Percentiles rank a stretch among this genome's conserved stretches.
These are phyloP conservation scores for Pollachius pollachius DNA, from an alignment of 2,113 vertebrate genomes.

Conservation along the genomic window DNA sequence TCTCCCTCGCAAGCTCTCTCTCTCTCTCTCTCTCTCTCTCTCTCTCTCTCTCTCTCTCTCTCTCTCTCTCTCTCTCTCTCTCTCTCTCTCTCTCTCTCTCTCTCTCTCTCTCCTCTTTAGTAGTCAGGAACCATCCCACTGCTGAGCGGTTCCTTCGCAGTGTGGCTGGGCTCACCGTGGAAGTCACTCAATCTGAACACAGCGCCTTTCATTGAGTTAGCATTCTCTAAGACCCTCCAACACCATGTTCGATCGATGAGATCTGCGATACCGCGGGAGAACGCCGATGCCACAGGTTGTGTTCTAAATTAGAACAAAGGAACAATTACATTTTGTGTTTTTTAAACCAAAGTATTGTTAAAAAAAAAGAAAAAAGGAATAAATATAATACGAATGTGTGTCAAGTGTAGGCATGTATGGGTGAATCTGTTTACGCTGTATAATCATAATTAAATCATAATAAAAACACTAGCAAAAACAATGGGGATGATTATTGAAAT, in stretches of 20 bases:
- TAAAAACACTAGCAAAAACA: too few species aligned
- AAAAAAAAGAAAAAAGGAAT: background rate
- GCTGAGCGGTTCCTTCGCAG: conserved; percentile 76
- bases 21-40: conserved; percentile 53
- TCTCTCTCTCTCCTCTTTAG: conserved; percentile 74
- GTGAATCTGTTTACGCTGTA: too few species aligned
- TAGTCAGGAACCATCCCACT: conserved; percentile 84
- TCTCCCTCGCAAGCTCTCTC: conserved; percentile 53
- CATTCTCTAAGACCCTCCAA: conserved; percentile 32
- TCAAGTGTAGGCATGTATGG: too few species aligned
- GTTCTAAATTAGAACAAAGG: background rate
- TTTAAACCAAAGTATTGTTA: background rate
- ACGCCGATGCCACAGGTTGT: conserved; percentile 50
- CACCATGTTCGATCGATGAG: conserved; percentile 22
- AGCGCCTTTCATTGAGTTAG: conserved; percentile 46
- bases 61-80: conserved; percentile 49
- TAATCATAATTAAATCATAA: too few species aligned
- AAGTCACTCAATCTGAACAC: conserved; percentile 61
- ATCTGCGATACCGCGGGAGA: background rate
- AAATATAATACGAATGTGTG: too few species aligned
- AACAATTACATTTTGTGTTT: conserved; percentile 7
- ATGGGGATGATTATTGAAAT: too few species aligned
- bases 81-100: conserved; percentile 39
- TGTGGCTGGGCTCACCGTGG: conserved; percentile 60
- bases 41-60: conserved; percentile 36